Evolutionary conservation across 2,113 vertebrate species (phyloP), one percentile per base, ranked within the genome.

Genomic region (Emydura subglobosa): DNA sequence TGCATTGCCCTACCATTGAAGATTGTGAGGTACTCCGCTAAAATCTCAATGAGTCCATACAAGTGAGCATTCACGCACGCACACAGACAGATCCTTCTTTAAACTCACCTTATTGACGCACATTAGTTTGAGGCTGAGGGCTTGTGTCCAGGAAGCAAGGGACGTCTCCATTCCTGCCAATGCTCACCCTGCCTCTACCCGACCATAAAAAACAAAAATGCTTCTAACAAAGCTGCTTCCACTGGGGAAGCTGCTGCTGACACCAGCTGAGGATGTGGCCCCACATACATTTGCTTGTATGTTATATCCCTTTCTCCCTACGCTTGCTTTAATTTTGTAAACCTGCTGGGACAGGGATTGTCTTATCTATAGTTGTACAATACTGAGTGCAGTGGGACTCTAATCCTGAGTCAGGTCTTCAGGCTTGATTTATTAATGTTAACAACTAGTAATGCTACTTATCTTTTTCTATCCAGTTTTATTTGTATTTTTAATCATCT

Each of bases 401-500:
- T 19, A 74, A 24, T 42, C n/a, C n/a, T 74, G n/a, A 92, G 86
- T 78, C 59, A 31, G 50, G 50, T 13, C 65, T 96, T 88, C 87
- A 25, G 27, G 27, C 25, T 34, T 34, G 59, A 61, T 29, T 3
- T 34, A 31, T 61, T n/a, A 14, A 34, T 61, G 42, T 79, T 47
- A 44, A 42, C 49, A 92, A 39, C 57, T 50, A 79, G 88, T 42
- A 85, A 80, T 93, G 42, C 31, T 39, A 11, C 0, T 11, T 79
- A 90, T 13, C 87, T 90, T 92, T 81, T 16, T 25, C 39, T 95
- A 42, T 93, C 50, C 31, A 51, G 47, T 25, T 95, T 96, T 95
- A 96, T 96, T 97, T 97, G 95, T 85, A 87, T 79, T 59, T 95
- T 97, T 96, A 97, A 95, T 96, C 11, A 84, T 94, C 95, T 82